Conservation (phyloP, 2,797 vertebrate genomes). For the Sebastes baramenuke region DNA sequence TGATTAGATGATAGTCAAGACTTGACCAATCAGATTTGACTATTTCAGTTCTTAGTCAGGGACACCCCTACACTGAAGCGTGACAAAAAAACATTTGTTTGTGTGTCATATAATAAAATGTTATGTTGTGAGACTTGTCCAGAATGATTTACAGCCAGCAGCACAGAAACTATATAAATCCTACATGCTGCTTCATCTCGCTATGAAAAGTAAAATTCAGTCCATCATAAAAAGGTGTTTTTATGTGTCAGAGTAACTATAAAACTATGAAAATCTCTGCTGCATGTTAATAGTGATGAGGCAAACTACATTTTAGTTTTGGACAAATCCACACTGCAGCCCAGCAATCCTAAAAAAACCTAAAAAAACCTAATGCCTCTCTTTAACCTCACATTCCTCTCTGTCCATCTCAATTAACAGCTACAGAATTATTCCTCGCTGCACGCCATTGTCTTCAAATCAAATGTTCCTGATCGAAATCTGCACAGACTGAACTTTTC, state of each 20-base stretch:
- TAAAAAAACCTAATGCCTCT: constrained; percentile 22
- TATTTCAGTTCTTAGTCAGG: no score
- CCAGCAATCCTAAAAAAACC: neutral
- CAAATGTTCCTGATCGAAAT: constrained; percentile 60
- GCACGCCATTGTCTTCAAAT: constrained; percentile 62
- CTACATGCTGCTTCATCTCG: neutral
- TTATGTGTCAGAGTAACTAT: neutral
- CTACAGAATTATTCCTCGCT: constrained; percentile 29
- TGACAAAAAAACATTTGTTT: neutral
- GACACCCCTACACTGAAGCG: neutral
- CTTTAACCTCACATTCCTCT: constrained; percentile 63
- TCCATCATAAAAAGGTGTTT: neutral
- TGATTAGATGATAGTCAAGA: no score
- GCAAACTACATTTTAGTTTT: constrained; percentile 1
- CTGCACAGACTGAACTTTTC: constrained; percentile 63
- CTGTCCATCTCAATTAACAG: constrained; percentile 61
- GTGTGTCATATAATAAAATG: neutral
- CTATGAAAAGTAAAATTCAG: neutral
- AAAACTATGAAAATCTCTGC: neutral
- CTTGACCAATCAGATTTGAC: no score
- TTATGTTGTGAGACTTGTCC: neutral
- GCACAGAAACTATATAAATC: neutral
- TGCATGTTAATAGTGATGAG: neutral
- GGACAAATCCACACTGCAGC: neutral
- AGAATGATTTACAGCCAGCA: no score